Evolutionary conservation across 2,113 vertebrate species (phyloP), one percentile per base, ranked within the genome.

Genomic region (Xenopus laevis): DNA sequence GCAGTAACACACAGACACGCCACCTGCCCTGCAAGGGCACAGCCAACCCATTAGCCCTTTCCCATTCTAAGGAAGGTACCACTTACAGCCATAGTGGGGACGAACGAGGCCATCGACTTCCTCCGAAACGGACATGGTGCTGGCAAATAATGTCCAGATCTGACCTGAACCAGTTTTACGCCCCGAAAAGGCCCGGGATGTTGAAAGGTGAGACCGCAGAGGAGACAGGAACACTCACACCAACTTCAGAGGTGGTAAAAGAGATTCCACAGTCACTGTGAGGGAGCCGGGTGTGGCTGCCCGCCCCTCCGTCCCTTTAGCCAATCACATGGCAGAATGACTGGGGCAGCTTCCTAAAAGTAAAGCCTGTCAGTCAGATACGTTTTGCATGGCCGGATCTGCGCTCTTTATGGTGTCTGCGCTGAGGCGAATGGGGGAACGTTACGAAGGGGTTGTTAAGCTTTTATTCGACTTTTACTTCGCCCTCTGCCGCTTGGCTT

Each of bases 51-150:
- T n/a, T 4, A 27, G 23, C 23, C 2, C 23, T 27, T 1, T 2
- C 2, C 47, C 47, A 15, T 2, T 50, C 47, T 40, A 50, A 16
- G 0, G 5, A 0, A 9, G 0, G 15, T 64, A 86, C 13, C 45
- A 76, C 82, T 85, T 75, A 83, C 86, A 82, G 84, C 91, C 89
- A 63, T 91, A 91, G 82, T 88, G 77, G 13, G 79, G 84, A 57
- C 78, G 68, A 47, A 79, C 40, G 7, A 17, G 3, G 17, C 86
- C 89, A 64, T 91, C 90, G 69, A 76, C 71, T 78, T 91, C 90
- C 57, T 90, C 89, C 30, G 82, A 65, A 52, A 71, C 64, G 79
- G 90, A 86, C 90, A 92, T 91, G 84, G 83, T 79, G 84, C 46
- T 46, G 45, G 78, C 78, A 20, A 52, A 2, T 52, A 60, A 27